Base-by-base conservation (phyloP, 2,888 invertebrate genomes). In the Drosophila infuscata region DNA sequence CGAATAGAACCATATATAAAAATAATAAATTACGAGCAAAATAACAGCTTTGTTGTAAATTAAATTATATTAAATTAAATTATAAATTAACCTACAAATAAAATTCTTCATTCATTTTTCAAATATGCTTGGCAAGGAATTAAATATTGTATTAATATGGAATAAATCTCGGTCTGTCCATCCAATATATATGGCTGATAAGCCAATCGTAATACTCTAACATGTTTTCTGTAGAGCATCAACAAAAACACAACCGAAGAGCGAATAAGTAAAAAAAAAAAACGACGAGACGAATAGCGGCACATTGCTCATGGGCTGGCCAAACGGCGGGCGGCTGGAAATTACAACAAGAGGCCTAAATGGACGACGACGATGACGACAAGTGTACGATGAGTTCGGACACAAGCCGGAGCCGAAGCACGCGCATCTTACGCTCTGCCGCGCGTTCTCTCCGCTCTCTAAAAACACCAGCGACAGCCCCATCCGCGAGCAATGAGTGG, bases 291-390 rank as follows among this genome's bases (percentile, higher is more conserved):
- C 81, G 86, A 87, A 79, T 79, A 74, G 77, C 82, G 82, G 74
- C 87, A 79, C 83, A 82, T 79, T 79, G 79, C 79, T 79, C 79
- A 79, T 75, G 79, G 79, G 79, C 78, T 77, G 74, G 79, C 70
- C 79, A 74, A 75, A 67, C 79, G 79, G 60, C 69, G 65, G 75
- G 79, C 68, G 77, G 85, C 88, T 83, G 83, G 77, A 88, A 86
- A 86, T 70, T 76, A 83, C 79, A 84, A 77, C 73, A 83, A 82
- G 75, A 79, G 88, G 87, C 87, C 87, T 87, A 87, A 81, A 86
- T 84, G 84, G 79, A 86, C 83, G 48, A 48, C 15, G 49, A 49
- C 9, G 29, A 69, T 71, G 70, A 72, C 43, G 69, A 56, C 70
- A 65, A 74, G 51, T 61, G 61, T 63, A 75, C 74, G 76, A 76